phyloP scores from a whole-genome alignment of 2,797 vertebrate species.

The Acrossocheilus fasciatus region DNA sequence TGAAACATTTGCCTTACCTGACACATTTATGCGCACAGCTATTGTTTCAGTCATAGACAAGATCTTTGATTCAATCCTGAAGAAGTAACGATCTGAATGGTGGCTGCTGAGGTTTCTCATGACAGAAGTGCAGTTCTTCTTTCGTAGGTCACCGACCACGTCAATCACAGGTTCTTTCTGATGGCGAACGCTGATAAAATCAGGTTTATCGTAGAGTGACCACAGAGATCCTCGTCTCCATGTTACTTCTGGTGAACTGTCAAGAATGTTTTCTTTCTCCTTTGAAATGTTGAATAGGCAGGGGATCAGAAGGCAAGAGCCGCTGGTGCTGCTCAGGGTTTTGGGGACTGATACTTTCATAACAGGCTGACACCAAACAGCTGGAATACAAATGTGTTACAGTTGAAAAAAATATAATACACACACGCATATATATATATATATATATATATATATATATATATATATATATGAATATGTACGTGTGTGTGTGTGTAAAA shows the following conservation, averaged over 20 bases:
- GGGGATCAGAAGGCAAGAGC: conserved; percentile 20
- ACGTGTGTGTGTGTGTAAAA: not conserved
- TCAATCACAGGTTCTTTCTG: not conserved
- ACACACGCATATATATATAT: not conserved
- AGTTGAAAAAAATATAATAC: not conserved
- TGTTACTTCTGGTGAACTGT: not conserved
- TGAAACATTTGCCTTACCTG: conserved; percentile 9
- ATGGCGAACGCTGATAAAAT: fast-evolving
- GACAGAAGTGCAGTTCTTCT: conserved; percentile 24
- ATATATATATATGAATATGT: too few relatives aligned
- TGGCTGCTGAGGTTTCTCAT: not conserved
- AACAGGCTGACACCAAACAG: not conserved
- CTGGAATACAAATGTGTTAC: not conserved
- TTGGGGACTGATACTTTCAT: fast-evolving
- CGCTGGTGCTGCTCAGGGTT: not conserved
- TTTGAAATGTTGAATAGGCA: not conserved
- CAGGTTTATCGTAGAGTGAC: fast-evolving
- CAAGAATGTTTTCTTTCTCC: not conserved
- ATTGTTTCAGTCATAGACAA: fast-evolving
- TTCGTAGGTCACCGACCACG: not conserved
- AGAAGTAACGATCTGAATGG: conserved; percentile 18
- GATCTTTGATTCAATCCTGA: fast-evolving
- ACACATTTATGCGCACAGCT: not conserved
- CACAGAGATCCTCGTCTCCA: conserved; percentile 5
- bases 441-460: fast-evolving